phyloP scores from a whole-genome alignment of 2,888 invertebrate species.

The Phalangium opilio region DNA sequence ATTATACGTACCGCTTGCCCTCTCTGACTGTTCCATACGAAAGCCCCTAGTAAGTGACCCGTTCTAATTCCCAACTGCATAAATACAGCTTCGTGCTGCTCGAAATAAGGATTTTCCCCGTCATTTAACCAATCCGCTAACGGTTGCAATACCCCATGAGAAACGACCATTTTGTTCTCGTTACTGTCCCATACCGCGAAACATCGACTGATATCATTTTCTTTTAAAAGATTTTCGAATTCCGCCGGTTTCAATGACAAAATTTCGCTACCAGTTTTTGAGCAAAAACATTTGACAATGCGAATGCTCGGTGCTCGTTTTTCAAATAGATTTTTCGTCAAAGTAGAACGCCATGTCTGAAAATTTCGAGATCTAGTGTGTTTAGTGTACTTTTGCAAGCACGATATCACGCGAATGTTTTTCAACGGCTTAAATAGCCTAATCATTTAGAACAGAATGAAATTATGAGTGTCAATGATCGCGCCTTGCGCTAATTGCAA shows the following conservation, averaged over 20 bases:
- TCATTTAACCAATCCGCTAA: conserved; percentile 14
- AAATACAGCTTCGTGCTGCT: conserved; percentile 23
- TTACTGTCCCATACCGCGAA: conserved; percentile 10
- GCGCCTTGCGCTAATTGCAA: no score
- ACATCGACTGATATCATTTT: conserved; percentile 10
- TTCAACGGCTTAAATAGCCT: no score
- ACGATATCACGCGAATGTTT: no score
- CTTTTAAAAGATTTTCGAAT: conserved; percentile 9
- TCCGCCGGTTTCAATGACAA: conserved; percentile 6
- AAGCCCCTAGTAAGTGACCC: conserved; percentile 22
- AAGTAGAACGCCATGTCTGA: no score
- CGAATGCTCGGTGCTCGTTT: no score
- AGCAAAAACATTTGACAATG: no score
- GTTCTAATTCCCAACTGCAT: conserved; percentile 21
- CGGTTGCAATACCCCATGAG: conserved; percentile 11
- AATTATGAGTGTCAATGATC: no score
- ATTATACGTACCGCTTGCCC: conserved; percentile 23
- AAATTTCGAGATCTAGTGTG: no score
- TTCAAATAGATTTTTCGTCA: no score
- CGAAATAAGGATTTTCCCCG: conserved; percentile 4
- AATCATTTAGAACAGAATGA: no score
- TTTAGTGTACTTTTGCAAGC: no score
- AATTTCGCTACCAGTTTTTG: background rate
- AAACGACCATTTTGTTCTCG: conserved; percentile 6
- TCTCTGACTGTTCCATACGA: conserved; percentile 23